Evolutionary conservation across 2,797 vertebrate species (phyloP), one percentile per base, ranked within the genome.

Genomic region (Myotis myotis): DNA sequence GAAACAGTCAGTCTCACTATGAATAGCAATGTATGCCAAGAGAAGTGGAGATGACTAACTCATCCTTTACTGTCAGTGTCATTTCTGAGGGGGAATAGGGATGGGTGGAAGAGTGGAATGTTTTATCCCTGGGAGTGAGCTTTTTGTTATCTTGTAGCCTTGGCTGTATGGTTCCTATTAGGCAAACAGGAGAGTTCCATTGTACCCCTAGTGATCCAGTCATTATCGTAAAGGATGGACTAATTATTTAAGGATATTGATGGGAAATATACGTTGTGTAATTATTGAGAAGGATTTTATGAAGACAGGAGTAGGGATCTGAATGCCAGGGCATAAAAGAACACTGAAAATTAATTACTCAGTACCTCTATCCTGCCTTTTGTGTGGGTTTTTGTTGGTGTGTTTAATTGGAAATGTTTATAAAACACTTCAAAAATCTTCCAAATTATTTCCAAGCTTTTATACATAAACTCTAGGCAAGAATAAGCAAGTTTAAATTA

Each of bases 341-440:
- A 44, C 16, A 28, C 38, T 86, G 41, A 90, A n/a, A 93, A 57
- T 91, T 38, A 85, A 33, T 74, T 72, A 64, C 30, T 86, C 36
- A 60, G 22, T 30, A 55, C 20, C 11, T 17, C 13, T 41, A 16
- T 17, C 68, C 9, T 7, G 70, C 19, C 66, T 91, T 33, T 70
- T 47, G 9, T 33, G 25, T 55, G 10, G 13, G 64, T 38, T 92
- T 93, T 87, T 84, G 11, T 89, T 88, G 55, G 30, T 41, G 33
- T 70, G 12, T 95, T 94, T 90, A 82, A n/a, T 89, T 87, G 78
- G 49, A n/a, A 94, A 79, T 84, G 86, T 94, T 87, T 87, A 76
- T 44, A 87, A 93, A 95, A 95, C 13, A 53, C 41, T 80, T 92
- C 20, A 44, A 78, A 89, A 36, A 22, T 76, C 44, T 93, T 64